A percentile compares a stretch with the other conserved stretches of the same genome.
Conservation (phyloP, 1,140 invertebrate genomes). For the Holotrichia oblita region DNA sequence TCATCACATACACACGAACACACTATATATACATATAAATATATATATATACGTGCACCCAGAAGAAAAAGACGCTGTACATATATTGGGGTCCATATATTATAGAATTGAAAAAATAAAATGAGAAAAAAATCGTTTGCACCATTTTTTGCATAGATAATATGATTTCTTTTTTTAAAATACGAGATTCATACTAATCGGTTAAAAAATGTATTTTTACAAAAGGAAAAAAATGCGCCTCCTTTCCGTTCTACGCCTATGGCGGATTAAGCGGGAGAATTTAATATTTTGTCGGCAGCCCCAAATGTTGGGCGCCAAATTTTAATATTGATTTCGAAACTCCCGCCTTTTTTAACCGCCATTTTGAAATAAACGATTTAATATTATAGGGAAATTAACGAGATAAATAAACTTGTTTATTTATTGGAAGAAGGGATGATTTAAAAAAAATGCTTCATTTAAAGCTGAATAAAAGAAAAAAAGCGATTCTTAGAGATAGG, state of each 20-base stretch:
- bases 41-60: conserved; percentile 41
- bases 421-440: too few species aligned
- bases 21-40: not conserved
- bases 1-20: conserved; percentile 28
- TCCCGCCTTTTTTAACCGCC: too few species aligned
- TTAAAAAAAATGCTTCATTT: not conserved
- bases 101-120: conserved; percentile 12
- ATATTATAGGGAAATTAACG: too few species aligned
- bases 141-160: conserved; percentile 10
- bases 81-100: conserved; percentile 55
- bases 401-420: too few species aligned
- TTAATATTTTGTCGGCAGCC: too few species aligned
- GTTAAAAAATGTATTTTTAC: too few species aligned
- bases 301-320: too few species aligned
- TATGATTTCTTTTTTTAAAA: too few species aligned
- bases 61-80: conserved; percentile 51
- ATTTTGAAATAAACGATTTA: too few species aligned
- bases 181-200: too few species aligned
- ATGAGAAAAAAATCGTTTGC: conserved; percentile 17
- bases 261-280: too few species aligned
- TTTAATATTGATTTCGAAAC: too few species aligned
- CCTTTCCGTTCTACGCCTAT: not conserved
- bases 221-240: not conserved
- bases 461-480: not conserved
- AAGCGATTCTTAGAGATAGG: not conserved